Base-by-base conservation (phyloP, 37 sponge, comb jelly and placozoan genomes). In the Chondrosia reniformis region DNA sequence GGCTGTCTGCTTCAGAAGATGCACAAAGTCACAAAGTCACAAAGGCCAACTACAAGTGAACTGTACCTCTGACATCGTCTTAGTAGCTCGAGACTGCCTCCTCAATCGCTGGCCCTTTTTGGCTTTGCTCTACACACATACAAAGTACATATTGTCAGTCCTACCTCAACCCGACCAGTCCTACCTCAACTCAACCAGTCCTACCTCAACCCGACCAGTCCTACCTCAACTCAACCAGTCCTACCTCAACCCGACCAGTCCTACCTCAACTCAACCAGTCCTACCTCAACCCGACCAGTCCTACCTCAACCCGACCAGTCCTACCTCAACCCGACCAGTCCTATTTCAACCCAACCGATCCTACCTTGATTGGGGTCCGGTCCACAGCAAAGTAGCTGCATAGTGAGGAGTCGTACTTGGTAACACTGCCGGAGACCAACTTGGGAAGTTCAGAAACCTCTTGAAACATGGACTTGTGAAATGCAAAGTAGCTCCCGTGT, bases 371-470 rank as follows among this genome's bases (percentile, higher is more conserved):
- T 34, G 74, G 84, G 1, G 65, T 45, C 69, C 86, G 63, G 21
- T 49, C 69, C 49, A 92, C 86, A 37, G 31, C 42, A 9, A 92
- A 83, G 71, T 85, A 89, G 33, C 78, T 54, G 61, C 86, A 88
- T n/a, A 92, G 61, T 4, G 63, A 46, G 28, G 63, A 30, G 67
- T 85, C 90, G 39, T 92, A 92, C 12, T 0, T 38, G 15, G 63
- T 40, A 25, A 92, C 17, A 19, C 43, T 76, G 33, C 42, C 31
- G 15, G 43, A 1, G 2, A 89, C 74, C 28, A 37, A 21, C n/a
- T 36, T 21, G 1, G 93, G 89, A 22, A 67, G 64, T 2, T n/a
- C 42, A 22, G 43, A 22, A 19, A 64, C 76, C 46, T 78, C 37
- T 9, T 33, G 21, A 8, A 69, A 1, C 65, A 86, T 43, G 13